Conservation (phyloP, 2,113 vertebrate genomes). For the Hucho hucho region DNA sequence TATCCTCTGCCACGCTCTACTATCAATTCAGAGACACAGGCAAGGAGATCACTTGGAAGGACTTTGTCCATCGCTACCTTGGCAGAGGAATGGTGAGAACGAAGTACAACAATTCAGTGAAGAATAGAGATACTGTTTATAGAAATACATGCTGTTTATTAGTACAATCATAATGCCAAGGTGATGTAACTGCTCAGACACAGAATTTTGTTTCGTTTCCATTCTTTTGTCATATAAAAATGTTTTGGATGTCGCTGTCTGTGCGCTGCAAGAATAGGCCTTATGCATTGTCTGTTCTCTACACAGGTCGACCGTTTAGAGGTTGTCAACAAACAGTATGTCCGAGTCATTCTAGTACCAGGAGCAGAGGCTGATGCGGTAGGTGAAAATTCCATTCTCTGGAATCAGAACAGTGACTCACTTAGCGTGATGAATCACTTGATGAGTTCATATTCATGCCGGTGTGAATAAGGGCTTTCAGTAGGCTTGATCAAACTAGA, state of each 20-base stretch:
- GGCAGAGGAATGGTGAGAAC: constrained; percentile 74
- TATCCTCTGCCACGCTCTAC: constrained; percentile 61
- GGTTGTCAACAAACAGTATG: constrained; percentile 80
- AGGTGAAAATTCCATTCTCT: constrained; percentile 13
- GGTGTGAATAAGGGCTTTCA: neutral
- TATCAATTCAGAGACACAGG: constrained; percentile 69
- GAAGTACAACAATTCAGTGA: neutral
- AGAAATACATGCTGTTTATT: neutral
- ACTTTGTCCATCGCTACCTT: constrained; percentile 77
- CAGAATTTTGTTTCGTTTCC: neutral
- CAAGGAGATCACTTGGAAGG: constrained; percentile 81
- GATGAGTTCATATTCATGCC: neutral
- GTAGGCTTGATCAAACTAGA: neutral
- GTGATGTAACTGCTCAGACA: neutral
- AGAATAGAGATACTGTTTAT: neutral
- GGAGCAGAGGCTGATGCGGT: constrained; percentile 65
- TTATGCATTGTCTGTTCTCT: neutral
- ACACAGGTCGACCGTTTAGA: constrained; percentile 75
- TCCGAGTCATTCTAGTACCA: constrained; percentile 70
- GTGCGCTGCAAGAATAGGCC: neutral
- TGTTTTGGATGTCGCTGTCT: neutral
- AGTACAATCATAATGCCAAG: neutral
- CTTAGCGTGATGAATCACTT: neutral
- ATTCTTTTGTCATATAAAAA: neutral
- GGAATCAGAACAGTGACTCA: neutral